These are phyloP conservation scores for Leucoptera coffeella DNA, from an alignment of 2,888 invertebrate genomes.

Conservation along the genomic window DNA sequence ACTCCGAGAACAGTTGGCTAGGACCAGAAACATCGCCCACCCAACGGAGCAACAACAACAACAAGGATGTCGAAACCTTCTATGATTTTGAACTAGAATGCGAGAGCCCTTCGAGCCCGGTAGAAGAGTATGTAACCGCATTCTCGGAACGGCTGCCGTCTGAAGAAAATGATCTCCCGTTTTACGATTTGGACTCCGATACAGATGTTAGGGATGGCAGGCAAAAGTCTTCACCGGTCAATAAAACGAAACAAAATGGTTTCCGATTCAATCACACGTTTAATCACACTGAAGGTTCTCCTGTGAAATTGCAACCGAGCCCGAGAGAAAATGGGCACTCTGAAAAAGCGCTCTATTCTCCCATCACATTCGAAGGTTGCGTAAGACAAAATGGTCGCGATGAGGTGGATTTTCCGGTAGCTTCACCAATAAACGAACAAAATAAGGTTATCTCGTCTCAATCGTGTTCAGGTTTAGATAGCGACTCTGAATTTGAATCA, in stretches of 20 bases:
- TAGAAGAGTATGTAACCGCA: conserved; percentile 48
- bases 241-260: conserved; percentile 41
- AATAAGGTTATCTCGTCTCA: conserved; percentile 5
- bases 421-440: background rate
- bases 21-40: conserved; percentile 13
- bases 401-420: conserved; percentile 20
- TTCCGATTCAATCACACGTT: conserved; percentile 34
- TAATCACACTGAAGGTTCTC: conserved; percentile 28
- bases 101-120: conserved; percentile 66
- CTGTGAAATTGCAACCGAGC: conserved; percentile 33
- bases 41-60: conserved; percentile 11
- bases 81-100: conserved; percentile 61
- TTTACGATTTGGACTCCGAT: conserved; percentile 45
- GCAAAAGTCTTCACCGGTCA: conserved; percentile 18
- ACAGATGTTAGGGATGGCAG: conserved; percentile 27
- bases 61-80: conserved; percentile 51
- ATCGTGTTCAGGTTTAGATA: conserved; percentile 19
- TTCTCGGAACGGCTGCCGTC: conserved; percentile 47
- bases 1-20: conserved; percentile 38
- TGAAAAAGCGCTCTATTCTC: conserved; percentile 32
- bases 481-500: conserved; percentile 44
- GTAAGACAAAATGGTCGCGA: conserved; percentile 32
- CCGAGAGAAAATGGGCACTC: conserved; percentile 35
- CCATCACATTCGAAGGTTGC: conserved; percentile 44
- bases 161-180: conserved; percentile 50